These are phyloP conservation scores for Spodoptera picta DNA, from an alignment of 2,888 invertebrate genomes.

Conservation along the genomic window DNA sequence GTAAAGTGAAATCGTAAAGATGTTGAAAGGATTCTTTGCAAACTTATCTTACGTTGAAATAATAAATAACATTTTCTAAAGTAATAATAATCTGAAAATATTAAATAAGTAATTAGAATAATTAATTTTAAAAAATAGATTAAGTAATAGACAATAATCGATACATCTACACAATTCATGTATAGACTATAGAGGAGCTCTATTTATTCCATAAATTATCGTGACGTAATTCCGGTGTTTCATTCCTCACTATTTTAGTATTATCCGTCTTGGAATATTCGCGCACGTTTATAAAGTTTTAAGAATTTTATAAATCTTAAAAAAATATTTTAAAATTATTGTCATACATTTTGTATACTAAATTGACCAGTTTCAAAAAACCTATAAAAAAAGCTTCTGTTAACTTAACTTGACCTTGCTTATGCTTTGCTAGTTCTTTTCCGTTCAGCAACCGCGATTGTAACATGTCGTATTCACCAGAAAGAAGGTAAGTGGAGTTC, in stretches of 20 bases:
- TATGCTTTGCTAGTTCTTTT: conserved; percentile 91
- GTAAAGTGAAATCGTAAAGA: no score
- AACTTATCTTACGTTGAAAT: no score
- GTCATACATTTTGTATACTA: conserved; percentile 22
- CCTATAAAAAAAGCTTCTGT: conserved; percentile 75
- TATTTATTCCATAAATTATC: conserved; percentile 53
- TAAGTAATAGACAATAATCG: conserved; percentile 36
- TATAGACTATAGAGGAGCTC: conserved; percentile 21
- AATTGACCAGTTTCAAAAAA: conserved; percentile 49
- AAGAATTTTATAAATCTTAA: conserved; percentile 65
- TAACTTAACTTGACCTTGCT: conserved; percentile 89
- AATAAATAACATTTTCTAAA: no score
- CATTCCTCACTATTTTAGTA: conserved; percentile 73
- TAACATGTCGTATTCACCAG: conserved; percentile 95
- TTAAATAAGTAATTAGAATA: not conserved
- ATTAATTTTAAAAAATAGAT: not conserved
- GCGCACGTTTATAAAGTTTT: conserved; percentile 53
- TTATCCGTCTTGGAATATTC: conserved; percentile 65
- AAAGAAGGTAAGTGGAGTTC: conserved; percentile 92
- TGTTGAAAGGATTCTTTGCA: no score
- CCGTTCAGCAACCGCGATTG: conserved; percentile 93
- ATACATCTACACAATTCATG: conserved; percentile 22
- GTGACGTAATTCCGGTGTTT: conserved; percentile 80
- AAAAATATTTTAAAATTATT: conserved; percentile 68
- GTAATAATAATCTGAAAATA: no score